A percentile compares a stretch with the other conserved stretches of the same genome.
phyloP scores from a whole-genome alignment of 2,888 invertebrate species.

The Ernsta delagoae region DNA sequence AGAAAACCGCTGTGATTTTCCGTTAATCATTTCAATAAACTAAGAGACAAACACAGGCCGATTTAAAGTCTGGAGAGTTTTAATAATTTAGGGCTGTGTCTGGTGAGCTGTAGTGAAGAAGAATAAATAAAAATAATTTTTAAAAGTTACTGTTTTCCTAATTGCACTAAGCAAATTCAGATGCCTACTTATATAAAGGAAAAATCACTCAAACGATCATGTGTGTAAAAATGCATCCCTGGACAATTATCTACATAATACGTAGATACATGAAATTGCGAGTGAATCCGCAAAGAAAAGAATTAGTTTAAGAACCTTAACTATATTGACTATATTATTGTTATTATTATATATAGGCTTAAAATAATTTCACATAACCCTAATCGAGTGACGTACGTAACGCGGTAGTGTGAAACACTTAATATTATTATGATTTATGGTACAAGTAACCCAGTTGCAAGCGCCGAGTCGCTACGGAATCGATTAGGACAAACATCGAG shows the following conservation, averaged over 20 bases:
- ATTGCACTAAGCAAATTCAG: not conserved
- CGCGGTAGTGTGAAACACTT: constrained; percentile 52
- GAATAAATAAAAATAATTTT: too few relatives aligned
- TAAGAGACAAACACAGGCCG: not conserved
- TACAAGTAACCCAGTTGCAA: constrained; percentile 67
- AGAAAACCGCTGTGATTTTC: too few relatives aligned
- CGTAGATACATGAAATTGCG: too few relatives aligned
- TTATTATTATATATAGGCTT: not conserved
- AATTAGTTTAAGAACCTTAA: not conserved
- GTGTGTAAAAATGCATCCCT: too few relatives aligned
- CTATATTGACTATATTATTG: not conserved
- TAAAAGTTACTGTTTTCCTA: not conserved
- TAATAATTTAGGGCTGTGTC: not conserved
- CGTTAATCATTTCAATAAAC: too few relatives aligned
- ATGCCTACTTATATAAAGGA: not conserved
- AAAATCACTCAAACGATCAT: too few relatives aligned
- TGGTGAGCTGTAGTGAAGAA: too few relatives aligned
- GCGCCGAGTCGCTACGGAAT: constrained; percentile 56
- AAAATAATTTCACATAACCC: constrained; percentile 21
- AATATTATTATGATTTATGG: constrained; percentile 72
- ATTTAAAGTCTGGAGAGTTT: not conserved
- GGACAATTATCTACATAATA: too few relatives aligned
- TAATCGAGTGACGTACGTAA: constrained; percentile 35
- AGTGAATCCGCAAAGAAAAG: not conserved
- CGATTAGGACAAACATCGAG: constrained; percentile 58